Conservation (phyloP, 2,113 vertebrate species). For the Bufo gargarizans region DNA sequence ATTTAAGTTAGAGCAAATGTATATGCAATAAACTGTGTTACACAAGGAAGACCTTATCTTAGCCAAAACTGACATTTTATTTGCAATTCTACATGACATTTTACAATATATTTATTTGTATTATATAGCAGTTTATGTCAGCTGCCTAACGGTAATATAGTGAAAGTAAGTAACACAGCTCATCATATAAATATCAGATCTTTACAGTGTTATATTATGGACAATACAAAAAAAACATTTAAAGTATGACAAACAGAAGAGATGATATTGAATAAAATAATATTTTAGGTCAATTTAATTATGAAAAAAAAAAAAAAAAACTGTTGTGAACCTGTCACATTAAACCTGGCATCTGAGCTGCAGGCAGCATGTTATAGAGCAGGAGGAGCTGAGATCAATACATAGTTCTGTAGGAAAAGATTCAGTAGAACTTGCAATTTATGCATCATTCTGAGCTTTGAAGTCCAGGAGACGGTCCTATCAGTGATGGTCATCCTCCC, state of each 20-base stretch:
- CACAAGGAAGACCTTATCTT: background rate
- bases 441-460: too few species aligned
- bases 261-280: background rate
- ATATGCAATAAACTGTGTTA: background rate
- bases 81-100: constrained; percentile 9
- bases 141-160: background rate
- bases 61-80: constrained; percentile 26
- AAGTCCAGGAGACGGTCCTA: too few species aligned
- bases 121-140: background rate
- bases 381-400: too few species aligned
- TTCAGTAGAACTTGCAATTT: too few species aligned
- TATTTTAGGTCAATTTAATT: background rate
- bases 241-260: background rate
- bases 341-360: background rate
- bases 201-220: background rate
- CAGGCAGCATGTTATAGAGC: background rate
- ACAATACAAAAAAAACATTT: background rate
- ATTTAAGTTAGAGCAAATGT: too few species aligned
- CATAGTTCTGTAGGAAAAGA: too few species aligned
- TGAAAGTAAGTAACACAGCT: background rate
- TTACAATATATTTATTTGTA: background rate
- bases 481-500: too few species aligned
- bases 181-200: background rate
- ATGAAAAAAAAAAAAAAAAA: background rate
- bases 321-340: background rate